phyloP scores from a whole-genome alignment of 2,113 vertebrate genomes.

The Leptocoma aspasia region DNA sequence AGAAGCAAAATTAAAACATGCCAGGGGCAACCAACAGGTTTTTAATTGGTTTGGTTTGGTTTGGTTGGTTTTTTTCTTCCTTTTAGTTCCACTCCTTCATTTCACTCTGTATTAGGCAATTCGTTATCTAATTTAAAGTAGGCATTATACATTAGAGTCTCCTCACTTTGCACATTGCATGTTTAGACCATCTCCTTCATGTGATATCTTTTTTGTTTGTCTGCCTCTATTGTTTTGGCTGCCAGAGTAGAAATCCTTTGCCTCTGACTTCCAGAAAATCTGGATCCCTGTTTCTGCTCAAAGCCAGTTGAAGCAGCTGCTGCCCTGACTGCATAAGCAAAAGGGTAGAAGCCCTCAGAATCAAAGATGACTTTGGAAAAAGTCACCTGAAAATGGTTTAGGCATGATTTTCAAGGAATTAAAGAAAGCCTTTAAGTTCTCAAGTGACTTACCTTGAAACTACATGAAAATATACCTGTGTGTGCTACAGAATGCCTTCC shows the following conservation, averaged over 20 bases:
- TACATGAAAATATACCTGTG: neutral
- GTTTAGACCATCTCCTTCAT: neutral
- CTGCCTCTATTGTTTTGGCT: neutral
- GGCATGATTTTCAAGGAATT: neutral
- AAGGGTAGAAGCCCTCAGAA: neutral
- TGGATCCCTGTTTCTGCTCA: neutral
- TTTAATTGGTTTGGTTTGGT: neutral
- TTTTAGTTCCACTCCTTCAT: neutral
- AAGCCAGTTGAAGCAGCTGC: neutral
- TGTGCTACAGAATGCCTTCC: neutral
- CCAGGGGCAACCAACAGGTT: neutral
- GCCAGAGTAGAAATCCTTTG: neutral
- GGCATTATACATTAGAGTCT: neutral
- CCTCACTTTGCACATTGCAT: neutral
- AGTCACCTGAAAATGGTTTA: neutral
- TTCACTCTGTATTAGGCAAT: conserved; percentile 4
- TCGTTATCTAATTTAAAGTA: conserved; percentile 1
- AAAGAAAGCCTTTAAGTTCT: neutral
- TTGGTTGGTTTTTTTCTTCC: neutral
- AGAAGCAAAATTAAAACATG: conserved; percentile 19
- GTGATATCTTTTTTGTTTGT: neutral
- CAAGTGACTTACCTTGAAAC: neutral
- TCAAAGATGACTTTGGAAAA: neutral
- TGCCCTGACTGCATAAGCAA: neutral
- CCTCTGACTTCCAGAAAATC: neutral